phyloP scores from a whole-genome alignment of 1,140 invertebrate species.

The Drosophila ironensis region DNA sequence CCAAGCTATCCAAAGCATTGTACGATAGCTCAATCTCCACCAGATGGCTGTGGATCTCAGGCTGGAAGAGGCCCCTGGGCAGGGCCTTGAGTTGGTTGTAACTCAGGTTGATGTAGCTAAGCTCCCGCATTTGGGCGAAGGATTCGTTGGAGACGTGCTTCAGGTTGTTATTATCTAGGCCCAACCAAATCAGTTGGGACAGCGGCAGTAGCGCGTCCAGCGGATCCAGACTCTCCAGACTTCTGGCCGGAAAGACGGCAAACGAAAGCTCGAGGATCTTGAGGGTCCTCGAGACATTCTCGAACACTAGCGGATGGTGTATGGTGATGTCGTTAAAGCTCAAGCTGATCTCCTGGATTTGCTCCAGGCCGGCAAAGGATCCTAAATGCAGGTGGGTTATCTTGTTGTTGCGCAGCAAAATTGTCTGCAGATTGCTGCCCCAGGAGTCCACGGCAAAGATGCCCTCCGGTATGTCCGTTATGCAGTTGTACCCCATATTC shows the following conservation, averaged over 20 bases:
- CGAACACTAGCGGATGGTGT: conserved; percentile 89
- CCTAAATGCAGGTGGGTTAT: conserved; percentile 88
- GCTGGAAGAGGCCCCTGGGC: conserved; percentile 86
- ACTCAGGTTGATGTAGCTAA: conserved; percentile 93
- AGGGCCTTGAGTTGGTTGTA: conserved; percentile 89
- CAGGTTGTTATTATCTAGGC: conserved; percentile 94
- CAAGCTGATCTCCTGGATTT: conserved; percentile 92
- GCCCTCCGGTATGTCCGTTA: conserved; percentile 87
- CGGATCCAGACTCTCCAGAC: conserved; percentile 84
- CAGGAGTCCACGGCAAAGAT: conserved; percentile 88
- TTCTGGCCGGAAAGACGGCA: conserved; percentile 89
- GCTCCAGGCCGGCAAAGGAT: conserved; percentile 87
- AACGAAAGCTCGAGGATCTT: conserved; percentile 93
- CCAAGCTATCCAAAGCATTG: conserved; percentile 86
- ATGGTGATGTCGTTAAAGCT: conserved; percentile 93
- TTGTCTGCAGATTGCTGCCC: conserved; percentile 90
- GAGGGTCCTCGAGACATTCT: conserved; percentile 87
- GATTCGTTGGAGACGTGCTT: conserved; percentile 87
- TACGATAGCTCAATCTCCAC: conserved; percentile 90
- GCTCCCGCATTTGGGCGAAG: conserved; percentile 84
- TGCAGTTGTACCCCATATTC: conserved; percentile 93
- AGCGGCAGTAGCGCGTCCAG: conserved; percentile 88
- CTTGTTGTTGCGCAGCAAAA: conserved; percentile 92
- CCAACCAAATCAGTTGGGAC: conserved; percentile 90
- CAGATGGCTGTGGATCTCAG: conserved; percentile 87